Evolutionary conservation across 2,113 vertebrate species (phyloP).

Genomic region (Daphoenositta chrysoptera): DNA sequence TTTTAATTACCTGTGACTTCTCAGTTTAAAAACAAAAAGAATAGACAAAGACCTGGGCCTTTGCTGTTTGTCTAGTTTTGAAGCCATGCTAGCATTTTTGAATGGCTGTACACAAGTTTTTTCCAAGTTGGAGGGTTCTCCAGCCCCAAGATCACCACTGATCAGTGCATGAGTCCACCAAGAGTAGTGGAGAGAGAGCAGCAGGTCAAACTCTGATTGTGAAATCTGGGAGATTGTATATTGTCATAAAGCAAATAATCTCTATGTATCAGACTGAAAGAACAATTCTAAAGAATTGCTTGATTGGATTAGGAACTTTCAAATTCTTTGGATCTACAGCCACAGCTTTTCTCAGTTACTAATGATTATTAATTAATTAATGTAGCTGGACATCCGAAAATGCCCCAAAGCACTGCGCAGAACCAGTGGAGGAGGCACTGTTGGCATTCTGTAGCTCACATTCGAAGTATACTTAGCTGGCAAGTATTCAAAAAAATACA

Average conservation of each 20-base stretch:
- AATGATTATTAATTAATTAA: background rate
- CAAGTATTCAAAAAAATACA: background rate
- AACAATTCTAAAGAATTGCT: background rate
- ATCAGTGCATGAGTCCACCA: background rate
- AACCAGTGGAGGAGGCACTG: conserved; percentile 12
- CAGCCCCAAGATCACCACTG: background rate
- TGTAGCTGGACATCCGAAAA: conserved; percentile 32
- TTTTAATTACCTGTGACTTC: background rate
- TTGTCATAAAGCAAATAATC: background rate
- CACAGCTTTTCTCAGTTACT: background rate
- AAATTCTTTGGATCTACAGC: background rate
- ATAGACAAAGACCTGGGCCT: background rate
- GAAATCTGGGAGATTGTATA: background rate
- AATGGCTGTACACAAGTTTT: background rate
- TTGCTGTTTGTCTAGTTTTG: background rate
- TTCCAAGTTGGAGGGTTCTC: background rate
- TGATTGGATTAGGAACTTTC: background rate
- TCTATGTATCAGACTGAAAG: background rate
- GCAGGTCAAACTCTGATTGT: background rate
- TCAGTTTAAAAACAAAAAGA: background rate
- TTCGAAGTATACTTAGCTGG: background rate
- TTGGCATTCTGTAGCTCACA: background rate
- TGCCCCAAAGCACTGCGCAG: conserved; percentile 7
- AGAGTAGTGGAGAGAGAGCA: background rate
- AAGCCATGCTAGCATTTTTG: background rate